Base-by-base conservation (phyloP, 2,113 vertebrate species). In the Lepisosteus osseus region DNA sequence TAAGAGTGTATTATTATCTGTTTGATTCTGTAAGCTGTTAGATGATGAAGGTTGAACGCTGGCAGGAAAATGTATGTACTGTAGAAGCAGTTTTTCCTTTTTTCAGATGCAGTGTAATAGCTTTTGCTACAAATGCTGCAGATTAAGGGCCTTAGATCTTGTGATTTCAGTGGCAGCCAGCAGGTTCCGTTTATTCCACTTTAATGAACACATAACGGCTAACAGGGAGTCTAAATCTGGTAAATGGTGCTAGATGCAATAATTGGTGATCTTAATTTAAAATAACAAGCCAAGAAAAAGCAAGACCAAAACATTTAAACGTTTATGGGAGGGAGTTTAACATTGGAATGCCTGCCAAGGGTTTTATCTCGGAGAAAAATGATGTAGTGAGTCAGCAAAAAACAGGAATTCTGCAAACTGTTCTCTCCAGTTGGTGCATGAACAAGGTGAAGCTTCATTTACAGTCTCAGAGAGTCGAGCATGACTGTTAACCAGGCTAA, bases 351-450 rank as follows among this genome's bases (percentile, higher is more conserved):
- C 57, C 54, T 55, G 54, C 13, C 54, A 59, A 15, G 4, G 9
- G 12, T n/a, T 59, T 3, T n/a, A 15, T 59, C 13, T 59, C 56
- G 1, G 57, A 13, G 12, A 59, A 13, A n/a, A 59, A 59, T 59
- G 57, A 59, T 59, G 57, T 13, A 59, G 57, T 59, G 57, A 59
- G 57, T 59, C 57, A 59, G 57, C 57, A 59, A 59, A 59, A 59
- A 59, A 59, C 0, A 3, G 13, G 12, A 59, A n/a, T 5, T 59
- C 57, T n/a, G 12, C 12, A n/a, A 59, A 4, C 13, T 59, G 59
- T 11, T 61, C 59, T 29, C 59, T 61, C 3, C 59, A 14, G 13
- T 61, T 61, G 29, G 29, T 29, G 14, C 13, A 61, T 61, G 14
- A 51, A 51, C 1, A 51, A 5, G 47, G 5, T 51, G 9, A 6